Conservation (phyloP, 2,888 invertebrate genomes). For the Cheiracanthium punctorium region DNA sequence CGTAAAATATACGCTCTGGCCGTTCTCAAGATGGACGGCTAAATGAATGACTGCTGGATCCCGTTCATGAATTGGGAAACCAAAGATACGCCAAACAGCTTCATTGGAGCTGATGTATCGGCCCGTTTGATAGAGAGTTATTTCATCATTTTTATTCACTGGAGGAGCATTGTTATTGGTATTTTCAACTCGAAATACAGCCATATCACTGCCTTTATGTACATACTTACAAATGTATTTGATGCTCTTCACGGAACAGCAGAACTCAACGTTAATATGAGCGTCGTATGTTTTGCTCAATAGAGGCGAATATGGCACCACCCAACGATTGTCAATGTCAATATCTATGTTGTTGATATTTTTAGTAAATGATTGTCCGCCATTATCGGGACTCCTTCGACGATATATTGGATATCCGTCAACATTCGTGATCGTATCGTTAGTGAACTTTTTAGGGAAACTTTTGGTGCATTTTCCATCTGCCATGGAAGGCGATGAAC, state of each 20-base stretch:
- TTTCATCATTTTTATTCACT: too few relatives aligned
- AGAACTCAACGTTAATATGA: neutral
- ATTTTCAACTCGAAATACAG: neutral
- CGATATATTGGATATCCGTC: constrained; percentile 23
- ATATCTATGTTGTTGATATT: neutral
- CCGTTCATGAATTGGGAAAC: constrained; percentile 72
- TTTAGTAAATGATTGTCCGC: constrained; percentile 26
- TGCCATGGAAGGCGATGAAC: too few relatives aligned
- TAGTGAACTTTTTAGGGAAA: constrained; percentile 1
- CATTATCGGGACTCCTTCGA: constrained; percentile 25
- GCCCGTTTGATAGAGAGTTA: too few relatives aligned
- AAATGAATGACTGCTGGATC: constrained; percentile 71
- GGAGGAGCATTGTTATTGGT: too few relatives aligned
- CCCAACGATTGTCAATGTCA: neutral
- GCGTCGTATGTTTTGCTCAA: neutral
- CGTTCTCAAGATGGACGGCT: neutral
- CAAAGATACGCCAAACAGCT: constrained; percentile 72
- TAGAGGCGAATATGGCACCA: neutral
- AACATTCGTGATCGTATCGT: too few relatives aligned
- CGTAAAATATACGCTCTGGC: neutral
- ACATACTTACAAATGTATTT: neutral
- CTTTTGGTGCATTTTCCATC: too few relatives aligned
- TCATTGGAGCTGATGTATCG: constrained; percentile 72
- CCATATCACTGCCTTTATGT: neutral
- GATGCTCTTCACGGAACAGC: neutral